phyloP scores from a whole-genome alignment of 2,113 vertebrate genomes.

The Callithrix jacchus region DNA sequence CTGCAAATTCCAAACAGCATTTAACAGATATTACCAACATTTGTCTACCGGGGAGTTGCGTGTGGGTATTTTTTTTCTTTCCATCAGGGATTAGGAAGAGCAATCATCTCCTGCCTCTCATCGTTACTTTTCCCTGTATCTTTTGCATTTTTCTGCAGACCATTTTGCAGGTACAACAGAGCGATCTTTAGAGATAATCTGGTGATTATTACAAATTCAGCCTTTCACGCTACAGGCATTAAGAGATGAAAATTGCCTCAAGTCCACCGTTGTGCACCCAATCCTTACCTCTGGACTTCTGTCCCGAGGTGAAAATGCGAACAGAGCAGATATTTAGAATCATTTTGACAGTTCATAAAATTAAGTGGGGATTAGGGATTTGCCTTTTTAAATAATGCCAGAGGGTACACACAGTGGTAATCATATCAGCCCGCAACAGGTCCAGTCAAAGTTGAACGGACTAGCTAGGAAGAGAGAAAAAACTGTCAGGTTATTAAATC shows the following conservation, averaged over 20 bases:
- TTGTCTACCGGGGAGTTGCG: constrained; percentile 55
- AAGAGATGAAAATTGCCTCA: constrained; percentile 88
- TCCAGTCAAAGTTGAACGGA: constrained; percentile 69
- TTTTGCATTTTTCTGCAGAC: constrained; percentile 83
- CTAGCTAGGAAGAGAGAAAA: constrained; percentile 51
- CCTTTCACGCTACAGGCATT: constrained; percentile 78
- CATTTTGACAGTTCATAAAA: constrained; percentile 88
- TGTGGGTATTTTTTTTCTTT: constrained; percentile 49
- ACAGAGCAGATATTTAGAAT: constrained; percentile 86
- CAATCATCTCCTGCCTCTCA: constrained; percentile 80
- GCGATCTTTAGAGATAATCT: constrained; percentile 87
- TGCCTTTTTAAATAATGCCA: constrained; percentile 81
- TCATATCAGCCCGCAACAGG: constrained; percentile 82
- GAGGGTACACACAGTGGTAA: constrained; percentile 76
- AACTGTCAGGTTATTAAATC: constrained; percentile 68
- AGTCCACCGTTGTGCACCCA: constrained; percentile 83
- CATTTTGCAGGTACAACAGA: constrained; percentile 83
- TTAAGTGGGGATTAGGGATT: constrained; percentile 88
- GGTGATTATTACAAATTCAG: constrained; percentile 85
- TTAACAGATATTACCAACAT: constrained; percentile 63
- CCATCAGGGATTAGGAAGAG: constrained; percentile 83
- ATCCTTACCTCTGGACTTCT: constrained; percentile 84
- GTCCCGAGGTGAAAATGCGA: constrained; percentile 88
- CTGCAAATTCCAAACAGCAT: constrained; percentile 68
- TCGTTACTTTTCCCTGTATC: constrained; percentile 81